Base-by-base conservation (phyloP, 1,140 invertebrate species). In the Papilio xuthus region DNA sequence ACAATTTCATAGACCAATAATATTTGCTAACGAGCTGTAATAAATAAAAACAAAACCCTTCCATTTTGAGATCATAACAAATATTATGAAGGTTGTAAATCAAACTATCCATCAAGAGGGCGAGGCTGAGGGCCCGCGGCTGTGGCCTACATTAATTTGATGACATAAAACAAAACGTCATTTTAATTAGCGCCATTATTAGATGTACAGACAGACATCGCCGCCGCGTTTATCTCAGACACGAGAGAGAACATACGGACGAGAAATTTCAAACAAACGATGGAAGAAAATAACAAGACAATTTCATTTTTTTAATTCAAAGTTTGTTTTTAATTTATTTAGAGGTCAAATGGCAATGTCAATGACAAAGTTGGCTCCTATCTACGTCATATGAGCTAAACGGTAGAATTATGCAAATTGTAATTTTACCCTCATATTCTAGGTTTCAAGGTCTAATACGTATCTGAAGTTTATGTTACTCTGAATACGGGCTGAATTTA, bases 81-180 rank as follows among this genome's bases (percentile, higher is more conserved):
- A 82, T 83, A 37, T 37, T 37, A 84, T 74, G 81, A 20, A 69
- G 80, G 78, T 26, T 60, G 81, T 88, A 83, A 87, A 87, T 87
- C 85, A 88, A 84, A 83, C 83, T 84, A 86, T 86, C 82, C 83
- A 82, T 84, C 82, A 84, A 78, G 50, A 78, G 50, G 50, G 50
- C 2, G 53, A 41, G 80, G 72, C 83, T 78, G 83, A 83, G 83
- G 85, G 82, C 81, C 73, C 70, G 81, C 44, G 75, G 47, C 78
- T 75, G 75, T 78, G 78, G 82, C 77, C 84, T 85, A 78, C 88
- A 89, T 89, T 89, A 88, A 89, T 89, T 89, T 86, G 87, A 87
- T 84, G 88, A 85, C 84, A 89, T 89, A 88, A 86, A 89, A 89
- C 88, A 89, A 89, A 89, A 85, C 84, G 87, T 88, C 88, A 88